Evolutionary conservation across 2,888 invertebrate species (phyloP).

Genomic region (Thera obeliscata): DNA sequence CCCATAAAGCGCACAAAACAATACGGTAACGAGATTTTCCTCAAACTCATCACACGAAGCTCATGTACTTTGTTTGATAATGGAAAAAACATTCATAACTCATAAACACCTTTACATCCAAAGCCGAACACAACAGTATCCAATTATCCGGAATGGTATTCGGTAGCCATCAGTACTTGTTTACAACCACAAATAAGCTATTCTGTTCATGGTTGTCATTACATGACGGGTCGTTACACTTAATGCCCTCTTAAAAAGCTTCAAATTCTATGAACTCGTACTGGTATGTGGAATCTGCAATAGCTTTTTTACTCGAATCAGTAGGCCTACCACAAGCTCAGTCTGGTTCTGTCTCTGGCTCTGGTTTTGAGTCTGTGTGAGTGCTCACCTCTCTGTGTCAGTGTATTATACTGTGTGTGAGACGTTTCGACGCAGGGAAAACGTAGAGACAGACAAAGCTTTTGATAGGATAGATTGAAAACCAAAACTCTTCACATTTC

Average conservation of each 20-base stretch:
- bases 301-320: slow-evolving; percentile 26
- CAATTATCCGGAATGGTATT: slow-evolving; percentile 19
- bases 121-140: neutral
- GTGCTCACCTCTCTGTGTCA: too few species aligned
- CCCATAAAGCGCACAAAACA: too few species aligned
- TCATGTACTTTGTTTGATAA: slow-evolving; percentile 11
- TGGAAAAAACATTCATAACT: slow-evolving; percentile 6
- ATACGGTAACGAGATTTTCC: too few species aligned
- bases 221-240: slow-evolving; percentile 38
- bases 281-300: slow-evolving; percentile 15
- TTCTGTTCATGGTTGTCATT: slow-evolving; percentile 37
- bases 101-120: slow-evolving; percentile 25
- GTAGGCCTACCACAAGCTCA: neutral
- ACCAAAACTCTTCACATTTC: too few species aligned
- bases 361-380: too few species aligned
- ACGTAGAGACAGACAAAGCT: too few species aligned
- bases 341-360: too few species aligned
- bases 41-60: neutral
- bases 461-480: too few species aligned
- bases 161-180: slow-evolving; percentile 13
- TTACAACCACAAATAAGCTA: slow-evolving; percentile 40
- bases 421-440: too few species aligned
- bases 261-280: slow-evolving; percentile 21
- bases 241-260: slow-evolving; percentile 40
- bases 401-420: too few species aligned